phyloP scores from a whole-genome alignment of 2,888 invertebrate species.

The Allophyes oxyacanthae region DNA sequence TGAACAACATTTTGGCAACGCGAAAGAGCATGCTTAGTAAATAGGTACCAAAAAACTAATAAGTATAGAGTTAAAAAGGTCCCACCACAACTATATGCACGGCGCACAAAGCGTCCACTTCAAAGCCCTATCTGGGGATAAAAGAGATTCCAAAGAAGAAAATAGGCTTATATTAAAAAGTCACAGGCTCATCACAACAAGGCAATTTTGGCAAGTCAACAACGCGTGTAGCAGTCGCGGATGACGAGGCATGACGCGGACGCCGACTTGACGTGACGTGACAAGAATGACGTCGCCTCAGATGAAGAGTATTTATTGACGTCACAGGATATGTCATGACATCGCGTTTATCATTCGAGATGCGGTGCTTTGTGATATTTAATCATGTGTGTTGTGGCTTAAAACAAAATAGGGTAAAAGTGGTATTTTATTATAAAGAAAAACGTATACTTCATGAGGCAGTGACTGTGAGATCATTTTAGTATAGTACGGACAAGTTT shows the following conservation, averaged over 20 bases:
- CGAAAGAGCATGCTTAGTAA: too few species aligned
- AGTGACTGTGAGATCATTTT: too few species aligned
- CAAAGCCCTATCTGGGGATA: constrained; percentile 51
- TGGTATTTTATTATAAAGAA: constrained; percentile 10
- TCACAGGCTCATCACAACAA: constrained; percentile 71
- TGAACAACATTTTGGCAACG: too few species aligned
- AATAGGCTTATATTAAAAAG: constrained; percentile 68
- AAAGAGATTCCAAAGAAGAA: constrained; percentile 62
- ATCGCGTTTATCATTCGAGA: constrained; percentile 50
- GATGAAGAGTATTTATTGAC: constrained; percentile 74
- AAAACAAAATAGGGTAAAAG: constrained; percentile 30
- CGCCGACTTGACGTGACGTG: constrained; percentile 61
- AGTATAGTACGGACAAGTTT: too few species aligned
- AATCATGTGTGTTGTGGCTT: constrained; percentile 26
- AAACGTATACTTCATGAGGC: constrained; percentile 1
- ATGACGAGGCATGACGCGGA: constrained; percentile 71
- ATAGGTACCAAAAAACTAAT: constrained; percentile 7
- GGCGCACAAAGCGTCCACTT: constrained; percentile 38
- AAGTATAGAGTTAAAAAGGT: constrained; percentile 31
- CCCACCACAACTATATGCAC: constrained; percentile 20
- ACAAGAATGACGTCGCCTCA: constrained; percentile 66
- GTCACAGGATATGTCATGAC: constrained; percentile 65
- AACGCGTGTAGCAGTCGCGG: constrained; percentile 68
- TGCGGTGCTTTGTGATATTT: constrained; percentile 36
- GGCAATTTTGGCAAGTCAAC: constrained; percentile 78